phyloP scores from a whole-genome alignment of 2,113 vertebrate species.

The Mionectes macconnelli region DNA sequence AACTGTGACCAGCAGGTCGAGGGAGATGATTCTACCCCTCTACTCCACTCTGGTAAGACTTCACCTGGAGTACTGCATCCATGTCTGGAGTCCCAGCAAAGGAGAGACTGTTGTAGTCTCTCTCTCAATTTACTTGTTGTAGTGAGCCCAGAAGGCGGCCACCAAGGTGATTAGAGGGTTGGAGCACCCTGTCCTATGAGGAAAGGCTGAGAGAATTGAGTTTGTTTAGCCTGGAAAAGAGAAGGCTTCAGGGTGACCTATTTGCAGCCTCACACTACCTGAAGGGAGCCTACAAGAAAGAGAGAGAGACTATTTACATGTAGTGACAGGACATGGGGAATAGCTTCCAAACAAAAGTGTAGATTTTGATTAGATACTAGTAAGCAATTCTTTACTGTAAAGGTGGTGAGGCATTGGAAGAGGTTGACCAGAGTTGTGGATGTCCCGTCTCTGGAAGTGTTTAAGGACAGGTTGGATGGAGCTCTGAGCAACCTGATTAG shows the following conservation, averaged over 20 bases:
- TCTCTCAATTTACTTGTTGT: fast-evolving
- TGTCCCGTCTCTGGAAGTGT: neutral
- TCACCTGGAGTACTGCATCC: neutral
- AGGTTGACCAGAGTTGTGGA: neutral
- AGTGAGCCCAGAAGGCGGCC: fast-evolving
- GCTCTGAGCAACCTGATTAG: neutral
- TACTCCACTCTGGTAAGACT: neutral
- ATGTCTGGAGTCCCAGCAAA: neutral
- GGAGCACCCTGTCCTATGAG: neutral
- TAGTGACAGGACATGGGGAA: neutral
- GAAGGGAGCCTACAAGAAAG: neutral
- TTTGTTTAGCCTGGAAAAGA: neutral
- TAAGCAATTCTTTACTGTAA: neutral
- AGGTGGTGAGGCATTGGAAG: neutral
- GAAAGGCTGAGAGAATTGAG: neutral
- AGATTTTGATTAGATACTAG: neutral
- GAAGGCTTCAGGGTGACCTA: neutral
- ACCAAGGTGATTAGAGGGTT: neutral
- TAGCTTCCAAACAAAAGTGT: neutral
- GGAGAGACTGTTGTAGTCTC: too few relatives aligned
- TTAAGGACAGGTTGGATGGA: neutral
- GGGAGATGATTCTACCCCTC: neutral
- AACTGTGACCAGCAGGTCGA: fast-evolving
- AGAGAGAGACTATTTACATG: neutral
- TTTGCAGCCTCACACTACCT: neutral